Conservation (phyloP, 2,888 invertebrate species). For the Lepetodrilus schrolli region DNA sequence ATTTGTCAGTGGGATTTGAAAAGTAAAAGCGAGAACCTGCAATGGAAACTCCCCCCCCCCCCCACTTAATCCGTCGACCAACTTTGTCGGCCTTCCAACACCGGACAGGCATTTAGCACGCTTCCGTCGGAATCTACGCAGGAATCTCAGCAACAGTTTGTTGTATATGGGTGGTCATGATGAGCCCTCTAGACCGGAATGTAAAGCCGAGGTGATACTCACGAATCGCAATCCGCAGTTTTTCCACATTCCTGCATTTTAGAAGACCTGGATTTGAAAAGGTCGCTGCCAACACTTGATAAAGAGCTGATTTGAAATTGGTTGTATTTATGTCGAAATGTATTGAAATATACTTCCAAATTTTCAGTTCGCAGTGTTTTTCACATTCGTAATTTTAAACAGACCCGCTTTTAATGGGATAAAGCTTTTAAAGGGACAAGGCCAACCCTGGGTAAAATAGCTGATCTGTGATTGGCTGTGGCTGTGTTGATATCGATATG, state of each 20-base stretch:
- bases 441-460: no score
- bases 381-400: no score
- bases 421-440: no score
- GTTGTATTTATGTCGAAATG: neutral
- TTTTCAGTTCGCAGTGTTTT: no score
- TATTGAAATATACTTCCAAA: no score
- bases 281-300: neutral
- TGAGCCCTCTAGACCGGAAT: neutral
- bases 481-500: no score
- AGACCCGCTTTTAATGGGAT: no score
- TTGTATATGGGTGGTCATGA: slow-evolving; percentile 16
- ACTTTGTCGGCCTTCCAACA: neutral
- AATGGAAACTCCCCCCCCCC: neutral
- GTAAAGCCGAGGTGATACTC: neutral
- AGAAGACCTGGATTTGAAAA: no score
- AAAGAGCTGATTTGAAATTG: neutral
- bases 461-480: no score
- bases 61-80: neutral
- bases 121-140: neutral
- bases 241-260: neutral
- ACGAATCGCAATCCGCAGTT: neutral
- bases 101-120: slow-evolving; percentile 9
- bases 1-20: slow-evolving; percentile 10
- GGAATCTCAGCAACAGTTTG: neutral
- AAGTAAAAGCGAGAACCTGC: slow-evolving; percentile 16